A percentile compares a stretch with the other conserved stretches of the same genome.
phyloP scores from a whole-genome alignment of 2,888 invertebrate species.

The Microdon myrmicae region DNA sequence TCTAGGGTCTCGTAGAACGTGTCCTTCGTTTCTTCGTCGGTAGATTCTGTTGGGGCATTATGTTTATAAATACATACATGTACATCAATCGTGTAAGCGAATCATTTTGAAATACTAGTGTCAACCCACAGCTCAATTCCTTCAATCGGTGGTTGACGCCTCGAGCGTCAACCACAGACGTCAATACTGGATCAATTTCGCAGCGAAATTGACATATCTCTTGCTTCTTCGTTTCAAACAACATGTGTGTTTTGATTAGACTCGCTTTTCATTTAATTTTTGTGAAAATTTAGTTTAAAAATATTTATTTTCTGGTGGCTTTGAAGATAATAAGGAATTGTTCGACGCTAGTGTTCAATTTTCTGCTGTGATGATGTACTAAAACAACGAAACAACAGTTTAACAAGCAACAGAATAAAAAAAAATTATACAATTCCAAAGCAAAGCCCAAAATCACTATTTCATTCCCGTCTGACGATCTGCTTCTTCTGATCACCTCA shows the following conservation, averaged over 20 bases:
- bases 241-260: neutral
- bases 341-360: too few species aligned
- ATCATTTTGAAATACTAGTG: neutral
- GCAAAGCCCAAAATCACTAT: constrained; percentile 5
- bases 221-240: constrained; percentile 4
- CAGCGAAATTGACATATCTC: constrained; percentile 3
- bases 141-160: neutral
- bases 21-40: too few species aligned
- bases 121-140: constrained; percentile 2
- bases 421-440: constrained; percentile 4
- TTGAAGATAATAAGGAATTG: too few species aligned
- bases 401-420: constrained; percentile 1
- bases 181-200: constrained; percentile 8
- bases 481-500: constrained; percentile 2
- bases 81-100: constrained; percentile 4
- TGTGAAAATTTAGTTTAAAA: too few species aligned
- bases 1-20: too few species aligned
- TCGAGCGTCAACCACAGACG: too few species aligned
- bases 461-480: neutral
- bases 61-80: neutral
- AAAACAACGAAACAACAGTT: too few species aligned
- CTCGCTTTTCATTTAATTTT: neutral
- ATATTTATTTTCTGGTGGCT: too few species aligned
- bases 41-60: too few species aligned
- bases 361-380: too few species aligned